phyloP scores from a whole-genome alignment of 2,888 invertebrate species.

The Acleris cristana region DNA sequence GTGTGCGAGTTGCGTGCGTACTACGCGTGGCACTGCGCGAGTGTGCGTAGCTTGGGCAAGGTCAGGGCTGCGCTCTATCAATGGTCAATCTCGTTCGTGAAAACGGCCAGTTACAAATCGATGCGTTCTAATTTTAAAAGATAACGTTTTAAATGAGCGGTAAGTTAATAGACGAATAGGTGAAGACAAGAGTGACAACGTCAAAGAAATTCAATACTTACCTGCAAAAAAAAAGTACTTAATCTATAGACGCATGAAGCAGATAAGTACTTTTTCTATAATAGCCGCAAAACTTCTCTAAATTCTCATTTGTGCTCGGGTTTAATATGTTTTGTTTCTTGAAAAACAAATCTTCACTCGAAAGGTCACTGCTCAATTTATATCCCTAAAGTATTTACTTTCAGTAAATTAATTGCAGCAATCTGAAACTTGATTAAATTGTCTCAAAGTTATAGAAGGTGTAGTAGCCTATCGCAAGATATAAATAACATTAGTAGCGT shows the following conservation, averaged over 20 bases:
- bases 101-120: conserved; percentile 55
- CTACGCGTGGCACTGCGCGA: conserved; percentile 51
- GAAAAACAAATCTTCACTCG: no score
- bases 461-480: conserved; percentile 33
- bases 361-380: neutral
- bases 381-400: conserved; percentile 7
- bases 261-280: no score
- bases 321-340: no score
- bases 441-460: conserved; percentile 33
- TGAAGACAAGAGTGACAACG: neutral
- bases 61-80: conserved; percentile 79
- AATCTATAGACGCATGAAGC: no score
- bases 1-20: conserved; percentile 28
- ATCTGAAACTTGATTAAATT: conserved; percentile 30
- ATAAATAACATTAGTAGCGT: conserved; percentile 36
- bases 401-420: conserved; percentile 25
- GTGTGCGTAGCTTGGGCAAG: conserved; percentile 78
- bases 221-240: no score
- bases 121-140: conserved; percentile 50
- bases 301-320: no score
- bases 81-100: conserved; percentile 74
- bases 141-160: conserved; percentile 25
- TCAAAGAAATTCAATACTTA: no score
- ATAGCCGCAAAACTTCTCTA: no score
- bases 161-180: neutral